phyloP scores from a whole-genome alignment of 2,797 vertebrate genomes.

The Setipinna tenuifilis region DNA sequence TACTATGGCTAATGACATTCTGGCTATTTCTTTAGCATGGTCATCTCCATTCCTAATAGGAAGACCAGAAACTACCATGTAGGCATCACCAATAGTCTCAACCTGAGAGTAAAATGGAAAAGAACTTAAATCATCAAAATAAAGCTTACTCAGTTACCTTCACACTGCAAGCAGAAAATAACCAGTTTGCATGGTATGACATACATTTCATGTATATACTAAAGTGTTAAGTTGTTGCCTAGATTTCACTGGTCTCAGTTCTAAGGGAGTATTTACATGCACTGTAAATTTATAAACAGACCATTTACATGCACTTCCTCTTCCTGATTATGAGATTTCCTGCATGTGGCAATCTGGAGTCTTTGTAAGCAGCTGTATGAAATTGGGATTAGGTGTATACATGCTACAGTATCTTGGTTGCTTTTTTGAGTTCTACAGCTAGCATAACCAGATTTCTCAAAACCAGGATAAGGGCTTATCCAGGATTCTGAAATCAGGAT shows the following conservation, averaged over 20 bases:
- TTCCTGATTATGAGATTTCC: too few species aligned
- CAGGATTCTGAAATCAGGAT: too few species aligned
- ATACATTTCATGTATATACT: not conserved
- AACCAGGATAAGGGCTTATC: too few species aligned
- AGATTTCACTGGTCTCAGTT: not conserved
- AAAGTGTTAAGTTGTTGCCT: not conserved
- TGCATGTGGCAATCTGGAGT: too few species aligned
- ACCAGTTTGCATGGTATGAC: not conserved
- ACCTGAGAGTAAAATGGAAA: slow-evolving; percentile 64
- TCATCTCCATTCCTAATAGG: slow-evolving; percentile 76
- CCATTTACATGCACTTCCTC: too few species aligned
- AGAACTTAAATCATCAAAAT: not conserved
- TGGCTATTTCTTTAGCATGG: slow-evolving; percentile 77
- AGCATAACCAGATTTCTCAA: too few species aligned
- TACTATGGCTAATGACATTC: slow-evolving; percentile 79
- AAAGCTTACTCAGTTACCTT: not conserved
- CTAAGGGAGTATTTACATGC: not conserved
- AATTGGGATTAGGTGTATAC: too few species aligned
- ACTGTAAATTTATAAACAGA: not conserved
- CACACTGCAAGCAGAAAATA: not conserved
- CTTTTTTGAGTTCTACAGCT: too few species aligned
- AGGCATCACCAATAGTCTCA: slow-evolving; percentile 81
- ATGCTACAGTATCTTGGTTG: too few species aligned
- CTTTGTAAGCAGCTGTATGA: too few species aligned
- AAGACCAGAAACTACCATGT: slow-evolving; percentile 82